Percentiles rank a stretch among this genome's conserved stretches.
Conservation (phyloP, 1,140 invertebrate species). For the Heliconius hermathena region DNA sequence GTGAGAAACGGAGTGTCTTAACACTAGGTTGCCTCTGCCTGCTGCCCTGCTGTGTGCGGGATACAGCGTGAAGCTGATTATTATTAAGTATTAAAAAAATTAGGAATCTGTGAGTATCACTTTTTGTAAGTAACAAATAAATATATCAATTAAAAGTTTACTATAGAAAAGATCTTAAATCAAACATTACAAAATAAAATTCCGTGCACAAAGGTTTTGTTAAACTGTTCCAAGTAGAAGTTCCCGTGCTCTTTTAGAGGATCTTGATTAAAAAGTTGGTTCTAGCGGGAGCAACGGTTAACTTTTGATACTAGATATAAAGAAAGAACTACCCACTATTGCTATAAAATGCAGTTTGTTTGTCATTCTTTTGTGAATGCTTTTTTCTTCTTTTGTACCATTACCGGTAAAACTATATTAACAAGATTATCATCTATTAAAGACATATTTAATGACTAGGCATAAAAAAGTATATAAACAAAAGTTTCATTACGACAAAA, state of each 20-base stretch:
- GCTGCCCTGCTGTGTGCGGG: too few relatives aligned
- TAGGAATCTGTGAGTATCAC: too few relatives aligned
- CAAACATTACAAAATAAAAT: conserved; percentile 34
- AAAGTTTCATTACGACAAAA: too few relatives aligned
- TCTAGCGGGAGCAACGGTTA: conserved; percentile 37
- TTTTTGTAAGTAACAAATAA: neutral
- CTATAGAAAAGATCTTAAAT: conserved; percentile 10
- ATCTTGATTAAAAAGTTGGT: conserved; percentile 52
- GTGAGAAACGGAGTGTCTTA: too few relatives aligned
- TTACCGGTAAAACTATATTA: too few relatives aligned
- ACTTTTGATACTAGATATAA: conserved; percentile 40
- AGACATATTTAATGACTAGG: too few relatives aligned
- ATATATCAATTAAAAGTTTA: neutral
- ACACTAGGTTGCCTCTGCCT: too few relatives aligned
- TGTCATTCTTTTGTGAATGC: neutral
- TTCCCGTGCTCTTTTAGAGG: conserved; percentile 38
- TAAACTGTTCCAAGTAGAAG: conserved; percentile 38
- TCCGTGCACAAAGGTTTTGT: conserved; percentile 30
- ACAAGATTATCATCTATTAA: too few relatives aligned
- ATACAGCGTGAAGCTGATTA: too few relatives aligned
- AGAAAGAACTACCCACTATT: neutral
- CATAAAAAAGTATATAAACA: too few relatives aligned
- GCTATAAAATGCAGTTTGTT: conserved; percentile 1
- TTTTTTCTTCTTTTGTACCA: neutral
- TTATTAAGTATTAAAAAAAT: too few relatives aligned